Base-by-base conservation (phyloP, 2,113 vertebrate genomes). In the Menidia beryllina region DNA sequence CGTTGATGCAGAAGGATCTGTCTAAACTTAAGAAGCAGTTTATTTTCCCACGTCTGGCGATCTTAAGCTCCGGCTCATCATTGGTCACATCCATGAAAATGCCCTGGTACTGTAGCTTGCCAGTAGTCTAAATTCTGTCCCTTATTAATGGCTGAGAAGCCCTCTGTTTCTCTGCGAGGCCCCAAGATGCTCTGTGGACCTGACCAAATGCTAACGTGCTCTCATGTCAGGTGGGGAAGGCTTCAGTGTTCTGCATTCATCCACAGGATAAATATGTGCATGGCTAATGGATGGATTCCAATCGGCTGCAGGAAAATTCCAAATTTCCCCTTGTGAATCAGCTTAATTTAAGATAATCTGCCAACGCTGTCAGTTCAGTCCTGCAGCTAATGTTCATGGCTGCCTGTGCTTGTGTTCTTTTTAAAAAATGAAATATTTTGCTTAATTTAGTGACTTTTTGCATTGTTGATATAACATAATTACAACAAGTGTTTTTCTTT, bases 271-370 rank as follows among this genome's bases (percentile, higher is more conserved):
- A 34, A 36, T 30, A 3, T 10, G 5, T 5, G 10, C 17, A 5
- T 13, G 23, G 12, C 50, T 50, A 24, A 39, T n/a, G 17, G 15
- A 41, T 54, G 56, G 38, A 34, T 69, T 75, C 58, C 36, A 48
- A 69, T 36, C 67, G 68, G 64, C 56, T 73, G 56, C 69, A 26
- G 50, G 23, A 72, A 83, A 77, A 84, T 82, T 49, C 48, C 14
- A 71, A 51, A 74, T 67, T 52, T 57, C 27, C 70, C 48, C 36
- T 48, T 21, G 48, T 39, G 45, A 70, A 77, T 88, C 82, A 62
- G 75, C 24, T 73, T 72, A 0, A 77, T 86, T 74, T 72, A 74
- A 82, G 76, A 39, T 60, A 71, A 84, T 84, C 39, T 66, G 27
- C 56, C 79, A 80, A 86, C 80, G 74, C 48, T 77, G 85, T 25